Percentiles rank a stretch among this genome's conserved stretches.
phyloP scores from a whole-genome alignment of 2,113 vertebrate genomes.

The Oncorhynchus kisutch region DNA sequence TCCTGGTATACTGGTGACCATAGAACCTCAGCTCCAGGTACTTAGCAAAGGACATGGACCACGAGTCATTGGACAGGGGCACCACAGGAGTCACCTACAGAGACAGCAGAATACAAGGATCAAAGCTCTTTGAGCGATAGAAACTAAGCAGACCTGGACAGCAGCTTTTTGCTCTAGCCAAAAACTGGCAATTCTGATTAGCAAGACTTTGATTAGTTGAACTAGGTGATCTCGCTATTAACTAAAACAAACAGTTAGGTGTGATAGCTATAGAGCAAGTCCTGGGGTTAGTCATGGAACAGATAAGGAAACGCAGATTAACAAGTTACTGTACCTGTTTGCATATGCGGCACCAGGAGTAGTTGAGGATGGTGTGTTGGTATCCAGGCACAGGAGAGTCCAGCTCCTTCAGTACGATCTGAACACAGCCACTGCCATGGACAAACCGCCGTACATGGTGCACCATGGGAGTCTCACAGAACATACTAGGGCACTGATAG shows the following conservation, averaged over 20 bases:
- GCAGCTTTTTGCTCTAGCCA: too few relatives aligned
- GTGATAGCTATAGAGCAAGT: too few relatives aligned
- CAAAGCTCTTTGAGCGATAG: too few relatives aligned
- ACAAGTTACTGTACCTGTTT: constrained; percentile 81
- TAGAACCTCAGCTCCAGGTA: constrained; percentile 97
- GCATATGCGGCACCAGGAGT: constrained; percentile 97
- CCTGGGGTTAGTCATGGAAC: too few relatives aligned
- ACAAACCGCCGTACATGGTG: constrained; percentile 96
- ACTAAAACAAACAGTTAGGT: too few relatives aligned
- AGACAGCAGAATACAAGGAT: not conserved
- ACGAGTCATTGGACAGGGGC: constrained; percentile 95
- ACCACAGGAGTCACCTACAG: constrained; percentile 94
- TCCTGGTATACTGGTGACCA: constrained; percentile 90
- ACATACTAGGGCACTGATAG: constrained; percentile 96
- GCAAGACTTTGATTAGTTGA: too few relatives aligned
- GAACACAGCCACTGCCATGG: constrained; percentile 95
- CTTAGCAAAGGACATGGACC: constrained; percentile 99
- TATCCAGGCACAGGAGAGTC: constrained; percentile 97
- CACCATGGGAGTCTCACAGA: constrained; percentile 98
- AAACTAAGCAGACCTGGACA: too few relatives aligned
- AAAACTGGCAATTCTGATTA: too few relatives aligned
- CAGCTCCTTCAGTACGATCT: constrained; percentile 95
- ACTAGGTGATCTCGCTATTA: too few relatives aligned
- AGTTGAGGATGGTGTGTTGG: constrained; percentile 97
- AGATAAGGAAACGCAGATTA: too few relatives aligned